These are phyloP conservation scores for Nycteola revayana DNA, from an alignment of 2,888 invertebrate genomes.

Conservation along the genomic window DNA sequence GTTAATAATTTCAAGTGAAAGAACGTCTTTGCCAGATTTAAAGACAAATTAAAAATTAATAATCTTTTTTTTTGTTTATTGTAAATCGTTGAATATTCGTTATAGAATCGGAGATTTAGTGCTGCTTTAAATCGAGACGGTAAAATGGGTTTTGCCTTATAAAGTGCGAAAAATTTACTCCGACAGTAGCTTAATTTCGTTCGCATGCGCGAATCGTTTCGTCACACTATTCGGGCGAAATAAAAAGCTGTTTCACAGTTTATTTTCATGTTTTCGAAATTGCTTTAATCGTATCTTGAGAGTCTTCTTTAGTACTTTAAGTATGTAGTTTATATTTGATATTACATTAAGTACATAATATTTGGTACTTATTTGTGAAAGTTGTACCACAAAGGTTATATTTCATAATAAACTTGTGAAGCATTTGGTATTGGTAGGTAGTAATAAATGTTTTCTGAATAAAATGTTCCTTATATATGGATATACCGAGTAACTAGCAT, in stretches of 20 bases:
- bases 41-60: conserved; percentile 64
- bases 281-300: conserved; percentile 40
- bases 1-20: conserved; percentile 78
- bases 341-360: conserved; percentile 30
- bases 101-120: conserved; percentile 42
- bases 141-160: conserved; percentile 55
- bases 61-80: conserved; percentile 38
- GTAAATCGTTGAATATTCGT: conserved; percentile 50
- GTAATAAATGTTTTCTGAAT: no score
- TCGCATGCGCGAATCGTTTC: conserved; percentile 39
- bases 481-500: no score
- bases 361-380: conserved; percentile 29
- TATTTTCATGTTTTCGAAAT: conserved; percentile 38
- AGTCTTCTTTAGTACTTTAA: conserved; percentile 48
- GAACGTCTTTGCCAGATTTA: conserved; percentile 48
- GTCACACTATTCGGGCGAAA: conserved; percentile 41
- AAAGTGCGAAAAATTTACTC: conserved; percentile 42
- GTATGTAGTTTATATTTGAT: conserved; percentile 35
- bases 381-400: conserved; percentile 31
- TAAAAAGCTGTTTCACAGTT: conserved; percentile 42
- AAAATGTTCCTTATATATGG: no score
- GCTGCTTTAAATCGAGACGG: conserved; percentile 32
- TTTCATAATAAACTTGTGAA: conserved; percentile 19
- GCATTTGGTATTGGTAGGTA: conserved; percentile 21
- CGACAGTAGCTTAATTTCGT: conserved; percentile 50